A percentile compares a stretch with the other conserved stretches of the same genome.
Evolutionary conservation across 2,113 vertebrate genomes (phyloP).

Genomic region (Odocoileus virginianus): DNA sequence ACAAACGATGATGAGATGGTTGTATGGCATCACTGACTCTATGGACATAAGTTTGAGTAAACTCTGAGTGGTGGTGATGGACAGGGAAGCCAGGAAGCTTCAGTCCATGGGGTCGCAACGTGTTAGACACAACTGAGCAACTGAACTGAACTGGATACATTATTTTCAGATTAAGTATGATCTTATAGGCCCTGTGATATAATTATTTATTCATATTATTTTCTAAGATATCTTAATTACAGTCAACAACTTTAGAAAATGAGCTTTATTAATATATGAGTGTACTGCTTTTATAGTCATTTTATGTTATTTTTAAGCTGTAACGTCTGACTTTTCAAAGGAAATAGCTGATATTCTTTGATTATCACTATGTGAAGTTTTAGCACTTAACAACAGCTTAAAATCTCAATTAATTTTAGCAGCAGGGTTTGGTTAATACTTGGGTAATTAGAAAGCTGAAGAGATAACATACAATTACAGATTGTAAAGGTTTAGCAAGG

Average conservation of each 20-base stretch:
- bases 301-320: slow-evolving; percentile 11
- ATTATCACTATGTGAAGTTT: background rate
- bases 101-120: background rate
- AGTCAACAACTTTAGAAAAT: background rate
- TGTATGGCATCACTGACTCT: background rate
- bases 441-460: background rate
- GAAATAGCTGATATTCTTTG: background rate
- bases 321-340: background rate
- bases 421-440: background rate
- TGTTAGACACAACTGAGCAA: background rate
- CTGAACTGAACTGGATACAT: background rate
- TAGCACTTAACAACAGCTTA: background rate
- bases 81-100: background rate
- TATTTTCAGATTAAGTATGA: background rate
- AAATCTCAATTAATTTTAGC: slow-evolving; percentile 4
- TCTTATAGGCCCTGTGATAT: background rate
- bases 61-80: background rate
- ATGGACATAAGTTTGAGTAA: background rate
- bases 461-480: background rate
- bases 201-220: background rate
- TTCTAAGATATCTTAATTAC: background rate
- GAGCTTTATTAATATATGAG: background rate
- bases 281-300: background rate
- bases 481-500: background rate
- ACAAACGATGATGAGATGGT: background rate